A percentile compares a stretch with the other conserved stretches of the same genome.
phyloP scores from a whole-genome alignment of 2,888 invertebrate genomes.

The Flexamia atlantica region DNA sequence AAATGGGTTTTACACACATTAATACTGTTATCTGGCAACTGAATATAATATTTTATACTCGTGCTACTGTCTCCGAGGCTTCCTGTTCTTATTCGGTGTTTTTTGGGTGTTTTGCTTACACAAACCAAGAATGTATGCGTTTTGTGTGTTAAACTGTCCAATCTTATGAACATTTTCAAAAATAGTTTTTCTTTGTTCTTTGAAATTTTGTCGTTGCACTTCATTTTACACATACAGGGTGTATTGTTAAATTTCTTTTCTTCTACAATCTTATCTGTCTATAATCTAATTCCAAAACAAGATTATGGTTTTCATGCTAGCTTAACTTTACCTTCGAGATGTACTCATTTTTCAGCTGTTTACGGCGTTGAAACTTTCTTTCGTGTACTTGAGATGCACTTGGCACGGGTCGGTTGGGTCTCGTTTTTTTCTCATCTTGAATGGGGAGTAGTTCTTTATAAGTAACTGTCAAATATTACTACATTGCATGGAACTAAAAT shows the following conservation, averaged over 20 bases:
- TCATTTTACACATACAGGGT: slow-evolving; percentile 45
- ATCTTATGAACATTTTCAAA: slow-evolving; percentile 46
- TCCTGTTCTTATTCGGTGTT: slow-evolving; percentile 36
- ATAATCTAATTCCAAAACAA: too few species aligned
- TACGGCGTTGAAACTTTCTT: too few species aligned
- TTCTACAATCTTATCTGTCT: slow-evolving; percentile 43
- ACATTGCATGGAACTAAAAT: too few species aligned
- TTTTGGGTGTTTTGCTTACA: slow-evolving; percentile 51
- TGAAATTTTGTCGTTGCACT: slow-evolving; percentile 52
- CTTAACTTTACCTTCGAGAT: too few species aligned
- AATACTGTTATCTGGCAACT: slow-evolving; percentile 25
- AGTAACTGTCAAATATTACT: too few species aligned
- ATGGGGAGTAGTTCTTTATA: too few species aligned
- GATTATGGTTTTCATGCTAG: too few species aligned
- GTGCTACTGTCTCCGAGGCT: slow-evolving; percentile 3
- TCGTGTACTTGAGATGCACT: too few species aligned
- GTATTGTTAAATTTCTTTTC: slow-evolving; percentile 45
- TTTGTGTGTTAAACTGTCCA: slow-evolving; percentile 51
- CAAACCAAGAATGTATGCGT: slow-evolving; percentile 50
- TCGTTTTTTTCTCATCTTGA: too few species aligned
- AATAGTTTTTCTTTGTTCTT: slow-evolving; percentile 48
- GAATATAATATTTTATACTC: slow-evolving; percentile 33
- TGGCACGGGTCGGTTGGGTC: too few species aligned
- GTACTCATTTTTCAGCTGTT: too few species aligned
- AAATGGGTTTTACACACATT: slow-evolving; percentile 54